Base-by-base conservation (phyloP, 2,797 vertebrate genomes). In the Aeoliscus strigatus region DNA sequence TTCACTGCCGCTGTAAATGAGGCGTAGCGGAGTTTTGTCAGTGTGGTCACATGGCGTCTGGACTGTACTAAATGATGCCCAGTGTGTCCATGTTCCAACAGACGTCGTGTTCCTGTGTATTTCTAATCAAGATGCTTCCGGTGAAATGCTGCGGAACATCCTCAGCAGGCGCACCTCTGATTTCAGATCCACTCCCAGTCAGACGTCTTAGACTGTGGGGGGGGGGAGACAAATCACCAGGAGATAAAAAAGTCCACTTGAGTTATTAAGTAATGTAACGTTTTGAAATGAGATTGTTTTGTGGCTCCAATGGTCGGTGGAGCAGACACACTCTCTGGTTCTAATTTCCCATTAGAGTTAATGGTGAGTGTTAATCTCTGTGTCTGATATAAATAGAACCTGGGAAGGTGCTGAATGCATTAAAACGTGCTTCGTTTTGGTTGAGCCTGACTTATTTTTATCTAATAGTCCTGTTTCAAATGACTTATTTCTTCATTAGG, bases 301-400 rank as follows among this genome's bases (percentile, higher is more conserved):
- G 23, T 25, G 6, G 37, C 29, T 28, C 17, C 21, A 42, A 34
- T 34, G 5, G 36, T 46, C 2, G 1, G 36, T 15, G 24, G 13
- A 12, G 23, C 12, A 31, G 46, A 43, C 35, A 29, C 25, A 47
- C 39, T 51, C 33, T 43, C 21, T 1, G n/a, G 38, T 65, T 25
- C 30, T 35, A 14, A 63, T 63, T 73, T 51, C 40, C 39, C 33
- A 42, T 66, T 42, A 46, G 44, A 42, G 46, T 50, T 68, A 43
- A 68, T 61, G 52, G 27, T 35, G 13, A 13, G 39, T 39, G 44
- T 60, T 64, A 60, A 76, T 65, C 51, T 66, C 50, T 41, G 32
- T 34, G 25, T 2, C 14, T 36, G 56, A 17, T 62, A 61, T 47
- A 49, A 65, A 63, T 56, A 62, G 54, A 69, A 45, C 40, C 11